Percentiles rank a stretch among this genome's conserved stretches.
Conservation (phyloP, 1,140 invertebrate genomes). For the Drusus annulatus region DNA sequence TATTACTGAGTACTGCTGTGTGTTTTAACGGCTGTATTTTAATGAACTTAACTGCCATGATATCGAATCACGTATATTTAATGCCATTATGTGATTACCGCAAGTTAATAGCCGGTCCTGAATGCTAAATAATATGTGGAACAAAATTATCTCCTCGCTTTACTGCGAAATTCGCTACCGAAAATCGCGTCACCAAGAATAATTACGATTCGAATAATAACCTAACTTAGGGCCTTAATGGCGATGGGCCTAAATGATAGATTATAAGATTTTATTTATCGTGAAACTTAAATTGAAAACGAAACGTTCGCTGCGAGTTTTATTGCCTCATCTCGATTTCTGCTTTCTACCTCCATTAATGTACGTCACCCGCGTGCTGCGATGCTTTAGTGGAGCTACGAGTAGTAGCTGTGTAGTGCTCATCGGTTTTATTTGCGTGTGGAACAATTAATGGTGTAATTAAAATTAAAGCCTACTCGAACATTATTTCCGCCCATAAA, state of each 20-base stretch:
- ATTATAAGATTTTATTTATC: slow-evolving; percentile 56
- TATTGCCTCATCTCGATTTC: slow-evolving; percentile 43
- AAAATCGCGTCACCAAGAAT: not conserved
- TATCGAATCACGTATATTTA: too few relatives aligned
- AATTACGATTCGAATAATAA: not conserved
- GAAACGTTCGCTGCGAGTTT: slow-evolving; percentile 42
- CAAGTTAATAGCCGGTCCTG: too few relatives aligned
- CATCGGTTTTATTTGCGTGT: slow-evolving; percentile 34
- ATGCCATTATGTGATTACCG: too few relatives aligned
- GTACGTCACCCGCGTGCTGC: not conserved
- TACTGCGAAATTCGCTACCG: not conserved
- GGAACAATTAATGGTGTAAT: slow-evolving; percentile 33
- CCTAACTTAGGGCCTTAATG: not conserved
- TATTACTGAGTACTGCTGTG: too few relatives aligned
- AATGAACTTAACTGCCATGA: too few relatives aligned
- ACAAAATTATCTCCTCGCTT: not conserved
- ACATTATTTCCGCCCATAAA: slow-evolving; percentile 24
- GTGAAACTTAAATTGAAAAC: slow-evolving; percentile 52
- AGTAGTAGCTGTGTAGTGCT: not conserved
- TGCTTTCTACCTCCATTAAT: slow-evolving; percentile 12
- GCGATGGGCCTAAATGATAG: slow-evolving; percentile 43
- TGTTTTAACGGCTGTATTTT: too few relatives aligned
- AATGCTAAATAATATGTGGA: too few relatives aligned
- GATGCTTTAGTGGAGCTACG: not conserved
- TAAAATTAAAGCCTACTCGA: slow-evolving; percentile 35